Conservation (phyloP, 2,888 invertebrate species). For the Quadriops clusia region DNA sequence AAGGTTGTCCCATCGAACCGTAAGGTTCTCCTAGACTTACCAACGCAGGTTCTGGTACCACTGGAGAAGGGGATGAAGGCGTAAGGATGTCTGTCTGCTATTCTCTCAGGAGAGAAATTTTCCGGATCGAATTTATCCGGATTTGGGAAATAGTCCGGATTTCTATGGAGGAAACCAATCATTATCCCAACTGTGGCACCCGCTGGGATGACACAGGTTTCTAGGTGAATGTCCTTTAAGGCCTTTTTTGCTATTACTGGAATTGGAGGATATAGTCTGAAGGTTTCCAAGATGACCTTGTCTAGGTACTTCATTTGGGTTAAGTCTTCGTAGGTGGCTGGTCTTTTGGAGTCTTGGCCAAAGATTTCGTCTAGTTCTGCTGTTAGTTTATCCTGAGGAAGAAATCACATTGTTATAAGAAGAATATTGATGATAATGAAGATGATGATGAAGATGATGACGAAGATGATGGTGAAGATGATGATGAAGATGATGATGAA, state of each 20-base stretch:
- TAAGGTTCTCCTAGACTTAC: no score
- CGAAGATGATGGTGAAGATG: slow-evolving; percentile 4
- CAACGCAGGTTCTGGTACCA: no score
- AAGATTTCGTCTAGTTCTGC: slow-evolving; percentile 16
- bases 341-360: slow-evolving; percentile 16
- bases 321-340: slow-evolving; percentile 20
- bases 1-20: no score
- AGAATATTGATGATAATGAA: no score
- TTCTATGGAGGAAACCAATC: slow-evolving; percentile 45
- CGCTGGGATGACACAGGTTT: slow-evolving; percentile 15
- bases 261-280: slow-evolving; percentile 22
- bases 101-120: no score
- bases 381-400: slow-evolving; percentile 15
- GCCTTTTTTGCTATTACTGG: slow-evolving; percentile 17
- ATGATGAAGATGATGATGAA: no score
- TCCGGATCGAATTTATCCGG: no score
- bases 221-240: slow-evolving; percentile 17
- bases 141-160: slow-evolving; percentile 48
- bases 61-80: no score
- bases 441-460: no score
- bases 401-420: no score
- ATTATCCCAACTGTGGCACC: slow-evolving; percentile 15
- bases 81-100: no score
- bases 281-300: slow-evolving; percentile 24
- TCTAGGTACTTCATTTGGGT: slow-evolving; percentile 23